Evolutionary conservation across 2,888 invertebrate genomes (phyloP).

Genomic region (Chironomus tentans): DNA sequence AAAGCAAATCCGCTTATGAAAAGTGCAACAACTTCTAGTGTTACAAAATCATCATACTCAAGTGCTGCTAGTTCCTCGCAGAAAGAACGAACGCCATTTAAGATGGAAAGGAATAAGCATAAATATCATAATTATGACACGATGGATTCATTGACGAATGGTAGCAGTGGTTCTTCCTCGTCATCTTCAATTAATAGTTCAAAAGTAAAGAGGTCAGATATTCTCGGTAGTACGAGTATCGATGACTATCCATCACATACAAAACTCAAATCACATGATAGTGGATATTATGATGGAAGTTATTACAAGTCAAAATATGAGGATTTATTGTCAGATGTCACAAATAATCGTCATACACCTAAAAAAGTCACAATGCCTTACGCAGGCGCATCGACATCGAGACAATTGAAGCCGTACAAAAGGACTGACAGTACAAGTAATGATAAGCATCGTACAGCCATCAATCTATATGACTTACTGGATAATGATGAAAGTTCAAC

Average conservation of each 20-base stretch:
- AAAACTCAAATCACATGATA: slow-evolving; percentile 9
- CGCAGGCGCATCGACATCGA: slow-evolving; percentile 16
- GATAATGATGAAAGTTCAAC: slow-evolving; percentile 18
- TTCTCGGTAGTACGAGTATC: not conserved
- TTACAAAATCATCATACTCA: slow-evolving; percentile 30
- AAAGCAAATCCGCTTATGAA: slow-evolving; percentile 48
- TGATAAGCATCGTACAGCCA: slow-evolving; percentile 17
- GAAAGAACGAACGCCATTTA: slow-evolving; percentile 41
- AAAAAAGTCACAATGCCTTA: not conserved
- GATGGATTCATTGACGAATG: not conserved
- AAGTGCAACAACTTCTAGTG: slow-evolving; percentile 54
- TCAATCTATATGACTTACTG: slow-evolving; percentile 18
- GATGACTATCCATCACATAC: not conserved
- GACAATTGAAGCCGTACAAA: slow-evolving; percentile 22
- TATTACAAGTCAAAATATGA: slow-evolving; percentile 34
- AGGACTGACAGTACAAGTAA: slow-evolving; percentile 11
- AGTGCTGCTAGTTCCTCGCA: slow-evolving; percentile 20
- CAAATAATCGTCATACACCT: not conserved
- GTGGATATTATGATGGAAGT: slow-evolving; percentile 30
- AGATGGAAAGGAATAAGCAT: slow-evolving; percentile 35
- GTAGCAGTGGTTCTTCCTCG: not conserved
- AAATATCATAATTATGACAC: slow-evolving; percentile 34
- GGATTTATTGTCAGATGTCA: slow-evolving; percentile 28
- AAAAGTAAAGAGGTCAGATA: slow-evolving; percentile 12
- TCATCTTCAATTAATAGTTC: not conserved